phyloP scores from a whole-genome alignment of 2,888 invertebrate genomes.

The Siphonodentalium dalli region DNA sequence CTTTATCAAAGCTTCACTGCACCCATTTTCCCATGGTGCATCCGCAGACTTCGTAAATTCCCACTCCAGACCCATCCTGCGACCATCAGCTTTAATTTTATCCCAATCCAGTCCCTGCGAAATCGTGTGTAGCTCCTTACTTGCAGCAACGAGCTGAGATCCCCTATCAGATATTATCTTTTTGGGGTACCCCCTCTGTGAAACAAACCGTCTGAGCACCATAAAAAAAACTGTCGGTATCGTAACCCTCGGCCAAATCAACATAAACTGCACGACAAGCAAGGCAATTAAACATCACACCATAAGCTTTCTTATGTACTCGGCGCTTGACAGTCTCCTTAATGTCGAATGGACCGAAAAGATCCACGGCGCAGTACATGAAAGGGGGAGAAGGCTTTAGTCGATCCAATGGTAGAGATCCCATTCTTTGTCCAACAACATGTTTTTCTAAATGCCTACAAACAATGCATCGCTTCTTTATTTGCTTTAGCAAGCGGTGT shows the following conservation, averaged over 20 bases:
- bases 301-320: slow-evolving; percentile 12
- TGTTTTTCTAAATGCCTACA: not conserved
- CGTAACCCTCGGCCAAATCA: slow-evolving; percentile 9
- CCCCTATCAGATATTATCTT: too few relatives aligned
- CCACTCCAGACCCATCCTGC: too few relatives aligned
- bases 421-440: slow-evolving; percentile 4
- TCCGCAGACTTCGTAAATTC: too few relatives aligned
- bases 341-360: slow-evolving; percentile 4
- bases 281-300: slow-evolving; percentile 5
- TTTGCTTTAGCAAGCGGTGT: not conserved
- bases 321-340: slow-evolving; percentile 8
- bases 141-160: too few relatives aligned
- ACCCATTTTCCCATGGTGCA: too few relatives aligned
- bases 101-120: too few relatives aligned
- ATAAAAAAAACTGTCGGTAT: slow-evolving; percentile 9
- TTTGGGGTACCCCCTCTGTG: too few relatives aligned
- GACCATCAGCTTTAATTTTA: too few relatives aligned
- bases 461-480: not conserved
- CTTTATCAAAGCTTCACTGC: too few relatives aligned
- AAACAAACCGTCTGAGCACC: too few relatives aligned
- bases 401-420: not conserved
- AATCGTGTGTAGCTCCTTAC: too few relatives aligned
- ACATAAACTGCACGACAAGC: slow-evolving; percentile 6
- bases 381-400: not conserved
- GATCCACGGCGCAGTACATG: slow-evolving; percentile 1